phyloP scores from a whole-genome alignment of 1,140 invertebrate genomes.

The Meloidogyne floridensis region DNA sequence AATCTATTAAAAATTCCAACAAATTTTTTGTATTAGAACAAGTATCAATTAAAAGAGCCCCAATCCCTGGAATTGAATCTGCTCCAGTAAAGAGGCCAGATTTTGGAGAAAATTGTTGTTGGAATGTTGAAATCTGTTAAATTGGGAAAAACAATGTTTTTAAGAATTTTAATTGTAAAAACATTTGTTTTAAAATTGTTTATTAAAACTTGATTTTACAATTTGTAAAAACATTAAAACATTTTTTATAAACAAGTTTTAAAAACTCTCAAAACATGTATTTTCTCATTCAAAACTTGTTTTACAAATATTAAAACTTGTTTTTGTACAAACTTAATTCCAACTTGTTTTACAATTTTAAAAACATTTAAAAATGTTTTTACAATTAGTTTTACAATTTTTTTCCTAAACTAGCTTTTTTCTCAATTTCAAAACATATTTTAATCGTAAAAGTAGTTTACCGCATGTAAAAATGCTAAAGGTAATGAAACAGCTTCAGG shows the following conservation, averaged over 20 bases:
- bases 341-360: too few species aligned
- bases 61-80: constrained; percentile 49
- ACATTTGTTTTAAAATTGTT: neutral
- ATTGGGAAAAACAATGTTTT: constrained; percentile 1
- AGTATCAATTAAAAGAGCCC: constrained; percentile 57
- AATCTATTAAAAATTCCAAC: constrained; percentile 58
- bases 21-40: constrained; percentile 44
- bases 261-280: too few species aligned
- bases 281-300: too few species aligned
- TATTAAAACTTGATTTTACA: too few species aligned
- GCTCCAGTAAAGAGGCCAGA: constrained; percentile 40
- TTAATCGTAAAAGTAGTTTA: neutral
- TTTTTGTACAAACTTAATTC: too few species aligned
- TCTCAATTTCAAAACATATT: too few species aligned
- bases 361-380: too few species aligned
- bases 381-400: too few species aligned
- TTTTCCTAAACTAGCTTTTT: too few species aligned
- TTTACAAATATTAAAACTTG: too few species aligned
- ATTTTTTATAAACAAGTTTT: too few species aligned
- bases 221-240: too few species aligned
- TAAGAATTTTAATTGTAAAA: neutral
- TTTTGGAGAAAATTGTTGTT: constrained; percentile 50
- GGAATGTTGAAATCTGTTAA: constrained; percentile 51
- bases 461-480: constrained; percentile 58
- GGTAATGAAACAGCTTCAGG: constrained; percentile 46